These are phyloP conservation scores for Drosophila borealis DNA, from an alignment of 2,888 invertebrate genomes.

Conservation along the genomic window DNA sequence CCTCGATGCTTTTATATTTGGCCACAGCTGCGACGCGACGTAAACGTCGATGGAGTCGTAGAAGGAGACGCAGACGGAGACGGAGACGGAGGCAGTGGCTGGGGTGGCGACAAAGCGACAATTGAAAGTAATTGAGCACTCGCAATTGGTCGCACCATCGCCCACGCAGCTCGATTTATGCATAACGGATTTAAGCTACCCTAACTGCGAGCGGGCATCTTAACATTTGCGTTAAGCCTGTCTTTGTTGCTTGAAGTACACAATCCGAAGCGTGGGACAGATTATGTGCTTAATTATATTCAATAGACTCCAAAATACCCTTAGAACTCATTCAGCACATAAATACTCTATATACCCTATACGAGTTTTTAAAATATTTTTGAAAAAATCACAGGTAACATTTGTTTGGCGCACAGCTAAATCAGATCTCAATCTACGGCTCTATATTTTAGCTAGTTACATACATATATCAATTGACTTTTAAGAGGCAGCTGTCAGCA, in stretches of 20 bases:
- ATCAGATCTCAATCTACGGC: too few species aligned
- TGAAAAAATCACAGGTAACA: too few species aligned
- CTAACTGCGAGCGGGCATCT: constrained; percentile 3
- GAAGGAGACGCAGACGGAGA: neutral
- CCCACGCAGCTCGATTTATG: constrained; percentile 57
- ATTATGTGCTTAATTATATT: too few species aligned
- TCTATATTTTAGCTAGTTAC: too few species aligned
- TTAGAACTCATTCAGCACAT: too few species aligned
- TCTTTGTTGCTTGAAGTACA: neutral
- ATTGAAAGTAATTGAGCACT: constrained; percentile 52
- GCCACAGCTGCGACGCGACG: constrained; percentile 1
- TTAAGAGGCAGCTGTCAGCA: too few species aligned
- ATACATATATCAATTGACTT: too few species aligned
- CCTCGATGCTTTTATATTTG: constrained; percentile 64
- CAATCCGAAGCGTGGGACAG: too few species aligned
- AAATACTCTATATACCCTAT: too few species aligned
- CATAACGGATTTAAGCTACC: constrained; percentile 59
- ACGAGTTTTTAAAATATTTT: too few species aligned
- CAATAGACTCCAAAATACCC: too few species aligned
- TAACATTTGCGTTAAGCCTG: neutral
- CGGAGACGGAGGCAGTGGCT: constrained; percentile 1
- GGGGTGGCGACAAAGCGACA: constrained; percentile 45
- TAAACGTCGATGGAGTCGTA: neutral
- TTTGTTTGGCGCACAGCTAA: too few species aligned
- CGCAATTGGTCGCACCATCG: constrained; percentile 45